These are phyloP conservation scores for Bambusicola thoracicus DNA, from an alignment of 2,113 vertebrate species.

Conservation along the genomic window DNA sequence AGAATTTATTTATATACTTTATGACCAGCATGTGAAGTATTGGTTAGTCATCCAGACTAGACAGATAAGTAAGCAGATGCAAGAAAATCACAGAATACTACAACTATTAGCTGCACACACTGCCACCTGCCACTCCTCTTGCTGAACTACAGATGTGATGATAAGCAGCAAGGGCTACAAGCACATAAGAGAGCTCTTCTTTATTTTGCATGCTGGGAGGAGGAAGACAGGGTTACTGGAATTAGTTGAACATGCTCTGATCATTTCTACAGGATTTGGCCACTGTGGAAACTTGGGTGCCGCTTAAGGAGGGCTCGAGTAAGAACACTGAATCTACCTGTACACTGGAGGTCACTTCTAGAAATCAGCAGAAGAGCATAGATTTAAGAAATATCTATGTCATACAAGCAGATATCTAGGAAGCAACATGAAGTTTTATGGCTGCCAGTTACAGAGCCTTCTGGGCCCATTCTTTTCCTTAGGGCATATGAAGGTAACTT, in stretches of 20 bases:
- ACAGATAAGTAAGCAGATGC: neutral
- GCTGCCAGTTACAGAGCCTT: neutral
- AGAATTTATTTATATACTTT: too few relatives aligned
- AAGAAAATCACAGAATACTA: neutral
- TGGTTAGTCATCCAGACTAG: neutral
- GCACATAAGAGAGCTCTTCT: neutral
- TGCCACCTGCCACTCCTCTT: neutral
- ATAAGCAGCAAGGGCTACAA: neutral
- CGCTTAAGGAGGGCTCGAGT: neutral
- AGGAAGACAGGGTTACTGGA: neutral
- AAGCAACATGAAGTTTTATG: neutral
- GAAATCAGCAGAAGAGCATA: rapidly evolving
- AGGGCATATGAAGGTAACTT: neutral
- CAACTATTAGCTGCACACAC: neutral
- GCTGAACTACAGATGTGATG: rapidly evolving
- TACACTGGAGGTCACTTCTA: neutral
- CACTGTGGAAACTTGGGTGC: rapidly evolving
- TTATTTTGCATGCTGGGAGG: rapidly evolving
- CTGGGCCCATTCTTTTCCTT: neutral
- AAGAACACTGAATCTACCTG: neutral
- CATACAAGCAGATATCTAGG: rapidly evolving
- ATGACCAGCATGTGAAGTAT: neutral
- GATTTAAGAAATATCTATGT: rapidly evolving
- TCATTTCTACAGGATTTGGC: neutral
- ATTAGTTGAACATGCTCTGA: neutral